These are phyloP conservation scores for Manis crassicaudata DNA, from an alignment of 2,797 vertebrate species.

Conservation along the genomic window DNA sequence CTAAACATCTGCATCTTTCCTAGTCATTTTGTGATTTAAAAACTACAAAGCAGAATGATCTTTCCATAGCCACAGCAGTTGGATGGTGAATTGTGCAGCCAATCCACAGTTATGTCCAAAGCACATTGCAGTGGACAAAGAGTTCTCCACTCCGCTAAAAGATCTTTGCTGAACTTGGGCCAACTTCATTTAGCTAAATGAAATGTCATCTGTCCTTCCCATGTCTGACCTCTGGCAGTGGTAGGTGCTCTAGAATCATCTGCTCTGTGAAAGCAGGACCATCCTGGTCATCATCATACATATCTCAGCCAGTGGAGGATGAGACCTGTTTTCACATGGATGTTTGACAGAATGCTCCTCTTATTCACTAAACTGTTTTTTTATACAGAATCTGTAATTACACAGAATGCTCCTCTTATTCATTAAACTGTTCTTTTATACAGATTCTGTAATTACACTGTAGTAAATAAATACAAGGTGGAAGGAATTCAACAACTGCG, in stretches of 20 bases:
- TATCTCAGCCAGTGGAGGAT: neutral
- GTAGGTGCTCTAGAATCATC: neutral
- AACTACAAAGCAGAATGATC: neutral
- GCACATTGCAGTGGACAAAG: neutral
- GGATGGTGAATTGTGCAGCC: neutral
- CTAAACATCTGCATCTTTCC: neutral
- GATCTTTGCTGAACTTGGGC: neutral
- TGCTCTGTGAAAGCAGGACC: neutral
- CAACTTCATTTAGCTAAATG: slow-evolving; percentile 10
- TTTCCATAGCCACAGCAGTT: neutral
- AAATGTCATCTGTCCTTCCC: neutral
- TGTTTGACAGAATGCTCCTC: neutral
- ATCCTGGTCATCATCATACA: neutral
- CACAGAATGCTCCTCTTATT: neutral
- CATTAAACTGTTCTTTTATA: neutral
- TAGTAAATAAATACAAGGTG: neutral
- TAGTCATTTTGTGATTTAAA: slow-evolving; percentile 12
- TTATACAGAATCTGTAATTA: neutral
- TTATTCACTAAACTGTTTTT: neutral
- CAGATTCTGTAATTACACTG: neutral
- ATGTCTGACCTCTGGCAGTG: neutral
- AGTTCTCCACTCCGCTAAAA: neutral
- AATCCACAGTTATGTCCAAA: neutral
- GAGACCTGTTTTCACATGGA: neutral
- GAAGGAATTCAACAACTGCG: neutral